Conservation (phyloP, 1,140 invertebrate species). For the Medauroidea extradentata region DNA sequence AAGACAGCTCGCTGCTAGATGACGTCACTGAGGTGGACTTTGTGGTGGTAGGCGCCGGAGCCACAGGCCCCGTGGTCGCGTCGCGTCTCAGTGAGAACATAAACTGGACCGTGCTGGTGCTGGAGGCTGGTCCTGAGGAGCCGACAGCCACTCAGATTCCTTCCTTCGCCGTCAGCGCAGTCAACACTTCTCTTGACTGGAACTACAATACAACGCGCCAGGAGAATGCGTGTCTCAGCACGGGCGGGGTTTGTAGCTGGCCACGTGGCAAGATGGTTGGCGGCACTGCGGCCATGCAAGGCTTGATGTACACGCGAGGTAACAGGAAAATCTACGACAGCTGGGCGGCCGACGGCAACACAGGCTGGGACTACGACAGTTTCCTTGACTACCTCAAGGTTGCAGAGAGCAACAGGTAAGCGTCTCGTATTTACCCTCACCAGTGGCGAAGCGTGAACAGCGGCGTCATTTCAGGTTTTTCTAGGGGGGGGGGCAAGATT, state of each 20-base stretch:
- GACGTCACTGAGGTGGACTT: constrained; percentile 21
- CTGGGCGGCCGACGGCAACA: constrained; percentile 43
- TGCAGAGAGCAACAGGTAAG: too few relatives aligned
- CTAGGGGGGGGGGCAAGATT: too few relatives aligned
- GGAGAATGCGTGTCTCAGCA: constrained; percentile 8
- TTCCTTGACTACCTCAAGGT: constrained; percentile 18
- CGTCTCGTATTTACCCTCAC: too few relatives aligned
- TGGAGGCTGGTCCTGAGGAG: constrained; percentile 56
- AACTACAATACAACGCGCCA: constrained; percentile 7
- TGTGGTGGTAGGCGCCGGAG: constrained; percentile 49
- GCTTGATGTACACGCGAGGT: constrained; percentile 56
- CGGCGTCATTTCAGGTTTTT: too few relatives aligned
- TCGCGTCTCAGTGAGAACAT: constrained; percentile 49
- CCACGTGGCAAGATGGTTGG: constrained; percentile 38
- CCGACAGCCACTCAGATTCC: constrained; percentile 46
- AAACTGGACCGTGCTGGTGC: constrained; percentile 47
- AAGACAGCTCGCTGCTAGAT: background rate
- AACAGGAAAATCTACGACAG: constrained; percentile 53
- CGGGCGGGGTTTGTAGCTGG: background rate
- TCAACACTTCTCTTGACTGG: constrained; percentile 12
- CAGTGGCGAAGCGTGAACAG: too few relatives aligned
- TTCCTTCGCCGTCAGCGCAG: constrained; percentile 31
- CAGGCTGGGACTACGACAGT: constrained; percentile 50
- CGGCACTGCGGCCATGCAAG: constrained; percentile 48
- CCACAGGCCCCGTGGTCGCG: constrained; percentile 54